A percentile compares a stretch with the other conserved stretches of the same genome.
Evolutionary conservation across 2,797 vertebrate genomes (phyloP).

Genomic region (Apogon hyalosoma): DNA sequence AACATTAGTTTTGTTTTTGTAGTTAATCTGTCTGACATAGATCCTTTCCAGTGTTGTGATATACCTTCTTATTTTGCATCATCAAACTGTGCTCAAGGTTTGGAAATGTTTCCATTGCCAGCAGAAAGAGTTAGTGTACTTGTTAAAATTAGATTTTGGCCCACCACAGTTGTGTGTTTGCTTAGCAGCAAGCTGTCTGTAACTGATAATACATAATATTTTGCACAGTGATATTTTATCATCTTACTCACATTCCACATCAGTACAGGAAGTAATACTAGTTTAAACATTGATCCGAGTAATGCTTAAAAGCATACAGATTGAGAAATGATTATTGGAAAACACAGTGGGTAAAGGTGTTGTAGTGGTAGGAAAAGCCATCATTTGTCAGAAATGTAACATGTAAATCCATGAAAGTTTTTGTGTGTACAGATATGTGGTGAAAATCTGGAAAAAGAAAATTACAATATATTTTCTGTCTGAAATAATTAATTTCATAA

Average conservation of each 20-base stretch:
- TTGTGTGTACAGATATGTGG: no score
- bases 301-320: neutral
- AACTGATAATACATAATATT: neutral
- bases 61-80: neutral
- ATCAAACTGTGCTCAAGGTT: neutral
- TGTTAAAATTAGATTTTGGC: slow-evolving; percentile 17
- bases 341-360: no score
- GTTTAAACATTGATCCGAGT: neutral
- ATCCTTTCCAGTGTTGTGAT: neutral
- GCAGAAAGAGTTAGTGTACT: slow-evolving; percentile 33
- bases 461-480: no score
- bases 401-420: no score
- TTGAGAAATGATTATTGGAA: no score
- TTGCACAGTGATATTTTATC: neutral
- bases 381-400: no score
- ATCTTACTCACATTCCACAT: neutral
- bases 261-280: neutral
- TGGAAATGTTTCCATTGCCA: slow-evolving; percentile 1
- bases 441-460: no score
- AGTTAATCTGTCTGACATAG: neutral
- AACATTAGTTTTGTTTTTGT: no score
- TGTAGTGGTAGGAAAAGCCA: no score
- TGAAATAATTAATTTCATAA: no score
- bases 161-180: neutral
- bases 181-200: neutral